Percentiles rank a stretch among this genome's conserved stretches.
These are phyloP conservation scores for Platycheirus albimanus DNA, from an alignment of 2,888 invertebrate genomes.

Conservation along the genomic window DNA sequence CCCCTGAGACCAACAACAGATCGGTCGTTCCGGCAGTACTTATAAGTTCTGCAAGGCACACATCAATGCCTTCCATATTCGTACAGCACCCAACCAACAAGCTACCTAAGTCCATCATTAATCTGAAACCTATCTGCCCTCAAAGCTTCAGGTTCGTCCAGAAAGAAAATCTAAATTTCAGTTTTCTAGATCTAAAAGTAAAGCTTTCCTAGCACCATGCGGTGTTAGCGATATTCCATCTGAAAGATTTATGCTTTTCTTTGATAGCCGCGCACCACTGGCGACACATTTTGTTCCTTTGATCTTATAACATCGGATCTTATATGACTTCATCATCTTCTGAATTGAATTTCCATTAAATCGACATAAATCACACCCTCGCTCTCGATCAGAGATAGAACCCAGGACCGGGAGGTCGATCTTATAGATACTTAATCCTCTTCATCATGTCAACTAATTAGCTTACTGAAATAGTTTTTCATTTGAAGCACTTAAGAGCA, in stretches of 20 bases:
- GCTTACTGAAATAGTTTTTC: conserved; percentile 53
- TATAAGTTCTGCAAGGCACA: too few relatives aligned
- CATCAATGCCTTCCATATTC: too few relatives aligned
- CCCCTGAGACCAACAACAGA: too few relatives aligned
- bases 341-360: conserved; percentile 65
- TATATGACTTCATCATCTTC: conserved; percentile 9
- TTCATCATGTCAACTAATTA: conserved; percentile 70
- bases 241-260: conserved; percentile 63
- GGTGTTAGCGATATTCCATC: background rate
- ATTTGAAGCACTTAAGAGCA: conserved; percentile 66
- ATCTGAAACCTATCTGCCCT: too few relatives aligned
- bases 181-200: too few relatives aligned
- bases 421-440: conserved; percentile 50
- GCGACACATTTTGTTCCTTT: conserved; percentile 65
- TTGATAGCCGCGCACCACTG: conserved; percentile 37
- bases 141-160: too few relatives aligned
- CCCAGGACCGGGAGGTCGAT: conserved; percentile 48
- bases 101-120: too few relatives aligned
- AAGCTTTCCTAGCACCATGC: too few relatives aligned
- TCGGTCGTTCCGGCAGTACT: too few relatives aligned
- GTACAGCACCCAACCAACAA: too few relatives aligned
- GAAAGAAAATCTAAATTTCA: too few relatives aligned
- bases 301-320: conserved; percentile 50
- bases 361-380: conserved; percentile 65
- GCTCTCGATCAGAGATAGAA: conserved; percentile 29